Conservation (phyloP, 2,888 invertebrate genomes). For the Caenorhabditis japonica region DNA sequence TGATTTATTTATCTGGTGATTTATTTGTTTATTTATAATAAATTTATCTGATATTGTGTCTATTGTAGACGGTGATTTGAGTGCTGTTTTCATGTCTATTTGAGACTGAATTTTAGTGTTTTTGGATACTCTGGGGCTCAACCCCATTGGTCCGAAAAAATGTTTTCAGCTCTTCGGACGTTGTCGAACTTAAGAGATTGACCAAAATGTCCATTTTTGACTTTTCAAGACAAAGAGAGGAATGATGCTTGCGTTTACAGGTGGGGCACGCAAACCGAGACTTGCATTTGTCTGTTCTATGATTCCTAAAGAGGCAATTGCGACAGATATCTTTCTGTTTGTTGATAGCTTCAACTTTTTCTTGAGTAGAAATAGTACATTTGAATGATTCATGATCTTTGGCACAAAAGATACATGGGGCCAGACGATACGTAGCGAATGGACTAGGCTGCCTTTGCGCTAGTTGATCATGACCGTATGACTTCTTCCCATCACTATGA, state of each 20-base stretch:
- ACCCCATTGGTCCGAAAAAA: slow-evolving; percentile 9
- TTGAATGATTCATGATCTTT: not conserved
- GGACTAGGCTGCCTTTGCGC: too few species aligned
- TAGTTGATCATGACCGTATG: too few species aligned
- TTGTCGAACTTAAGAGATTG: not conserved
- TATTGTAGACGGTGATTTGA: too few species aligned
- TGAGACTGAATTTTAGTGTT: not conserved
- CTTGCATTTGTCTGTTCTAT: not conserved
- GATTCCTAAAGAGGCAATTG: not conserved
- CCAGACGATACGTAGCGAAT: too few species aligned
- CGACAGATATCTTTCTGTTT: not conserved
- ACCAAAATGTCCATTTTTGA: not conserved
- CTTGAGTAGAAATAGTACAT: not conserved
- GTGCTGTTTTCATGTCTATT: not conserved
- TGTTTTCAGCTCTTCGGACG: not conserved
- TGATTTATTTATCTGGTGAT: too few species aligned
- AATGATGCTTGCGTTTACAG: not conserved
- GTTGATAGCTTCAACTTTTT: not conserved
- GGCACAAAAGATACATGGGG: not conserved
- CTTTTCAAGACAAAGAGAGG: not conserved
- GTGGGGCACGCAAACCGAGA: not conserved
- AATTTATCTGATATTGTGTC: too few species aligned
- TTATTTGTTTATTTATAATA: too few species aligned
- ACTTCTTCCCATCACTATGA: too few species aligned
- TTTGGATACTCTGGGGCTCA: not conserved